Percentiles rank a stretch among this genome's conserved stretches.
Conservation (phyloP, 2,797 vertebrate species). For the Choloepus didactylus region DNA sequence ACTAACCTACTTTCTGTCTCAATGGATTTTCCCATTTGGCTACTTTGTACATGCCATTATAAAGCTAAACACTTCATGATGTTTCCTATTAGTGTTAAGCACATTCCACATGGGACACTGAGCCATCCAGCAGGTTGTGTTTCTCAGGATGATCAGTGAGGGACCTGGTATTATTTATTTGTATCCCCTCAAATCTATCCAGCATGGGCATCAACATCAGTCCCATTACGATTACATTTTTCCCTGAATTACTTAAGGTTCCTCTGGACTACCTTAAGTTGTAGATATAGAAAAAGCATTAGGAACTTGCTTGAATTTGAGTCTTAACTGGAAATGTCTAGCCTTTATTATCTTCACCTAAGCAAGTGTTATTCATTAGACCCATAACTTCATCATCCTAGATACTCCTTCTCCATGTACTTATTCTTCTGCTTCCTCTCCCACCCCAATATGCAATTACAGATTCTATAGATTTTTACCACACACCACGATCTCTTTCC, state of each 20-base stretch:
- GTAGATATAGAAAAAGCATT: slow-evolving; percentile 35
- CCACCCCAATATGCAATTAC: background rate
- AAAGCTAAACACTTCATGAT: background rate
- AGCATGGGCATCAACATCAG: background rate
- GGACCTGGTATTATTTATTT: background rate
- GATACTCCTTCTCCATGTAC: background rate
- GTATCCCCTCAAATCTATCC: background rate
- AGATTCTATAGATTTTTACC: background rate
- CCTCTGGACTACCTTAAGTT: background rate
- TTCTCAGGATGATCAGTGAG: background rate
- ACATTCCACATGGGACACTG: background rate
- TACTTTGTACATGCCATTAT: background rate
- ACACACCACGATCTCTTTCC: background rate
- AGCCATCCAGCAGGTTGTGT: background rate
- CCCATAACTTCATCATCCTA: background rate
- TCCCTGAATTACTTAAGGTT: background rate
- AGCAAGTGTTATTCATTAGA: slow-evolving; percentile 30
- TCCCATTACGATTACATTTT: background rate
- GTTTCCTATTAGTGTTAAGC: background rate
- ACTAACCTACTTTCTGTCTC: background rate
- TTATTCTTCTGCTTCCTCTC: background rate
- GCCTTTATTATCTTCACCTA: background rate
- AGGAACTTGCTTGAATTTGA: slow-evolving; percentile 10
- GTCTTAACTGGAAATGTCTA: slow-evolving; percentile 37
- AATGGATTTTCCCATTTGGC: background rate